Evolutionary conservation across 2,113 vertebrate genomes (phyloP).

Genomic region (Gymnobelideus leadbeateri): DNA sequence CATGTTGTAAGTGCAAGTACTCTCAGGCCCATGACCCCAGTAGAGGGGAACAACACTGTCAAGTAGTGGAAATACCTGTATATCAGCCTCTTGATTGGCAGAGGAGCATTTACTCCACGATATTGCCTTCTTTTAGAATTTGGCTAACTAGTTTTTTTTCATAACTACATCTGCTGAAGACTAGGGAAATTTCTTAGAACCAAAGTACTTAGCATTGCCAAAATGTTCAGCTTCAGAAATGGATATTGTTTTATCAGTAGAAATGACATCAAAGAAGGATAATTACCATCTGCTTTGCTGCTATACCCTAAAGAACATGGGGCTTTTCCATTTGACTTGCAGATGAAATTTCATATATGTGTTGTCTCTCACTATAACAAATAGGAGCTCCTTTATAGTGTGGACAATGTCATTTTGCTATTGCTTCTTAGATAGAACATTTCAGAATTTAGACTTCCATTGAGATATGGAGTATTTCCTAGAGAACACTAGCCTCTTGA

Average conservation of each 20-base stretch:
- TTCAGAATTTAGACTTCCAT: background rate
- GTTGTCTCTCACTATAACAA: background rate
- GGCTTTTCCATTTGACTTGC: background rate
- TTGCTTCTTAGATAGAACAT: background rate
- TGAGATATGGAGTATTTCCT: background rate
- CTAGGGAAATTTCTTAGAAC: background rate
- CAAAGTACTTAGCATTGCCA: background rate
- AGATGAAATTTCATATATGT: background rate
- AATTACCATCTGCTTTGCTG: background rate
- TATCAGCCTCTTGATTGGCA: background rate
- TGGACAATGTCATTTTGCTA: background rate
- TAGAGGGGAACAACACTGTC: background rate
- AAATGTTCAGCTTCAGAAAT: background rate
- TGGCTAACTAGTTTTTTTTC: background rate
- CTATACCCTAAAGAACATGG: background rate
- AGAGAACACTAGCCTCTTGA: background rate
- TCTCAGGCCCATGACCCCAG: background rate
- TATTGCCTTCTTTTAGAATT: background rate
- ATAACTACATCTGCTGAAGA: background rate
- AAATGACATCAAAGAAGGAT: background rate
- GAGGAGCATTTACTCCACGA: background rate
- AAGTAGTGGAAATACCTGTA: background rate
- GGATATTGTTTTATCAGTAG: background rate
- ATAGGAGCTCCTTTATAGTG: background rate
- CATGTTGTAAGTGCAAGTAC: background rate